Percentiles rank a stretch among this genome's conserved stretches.
Evolutionary conservation across 2,113 vertebrate genomes (phyloP).

Genomic region (Syngnathus typhle): DNA sequence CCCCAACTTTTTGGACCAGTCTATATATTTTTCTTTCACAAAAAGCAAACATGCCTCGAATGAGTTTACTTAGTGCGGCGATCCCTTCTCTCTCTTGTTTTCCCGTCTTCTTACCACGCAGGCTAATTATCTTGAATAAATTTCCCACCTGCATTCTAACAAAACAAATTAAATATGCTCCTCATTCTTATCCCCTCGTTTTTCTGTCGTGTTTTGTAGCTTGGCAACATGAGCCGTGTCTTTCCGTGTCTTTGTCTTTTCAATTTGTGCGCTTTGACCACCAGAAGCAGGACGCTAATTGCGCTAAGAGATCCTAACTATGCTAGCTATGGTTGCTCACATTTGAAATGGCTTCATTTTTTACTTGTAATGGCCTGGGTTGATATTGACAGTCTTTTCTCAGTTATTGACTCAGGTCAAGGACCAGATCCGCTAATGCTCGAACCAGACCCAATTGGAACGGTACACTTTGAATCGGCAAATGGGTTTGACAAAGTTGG

Average conservation of each 20-base stretch:
- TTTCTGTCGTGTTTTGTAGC: no score
- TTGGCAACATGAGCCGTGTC: no score
- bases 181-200: no score
- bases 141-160: no score
- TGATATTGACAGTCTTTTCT: not conserved
- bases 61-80: no score
- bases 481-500: conserved; percentile 16
- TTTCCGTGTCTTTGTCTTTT: not conserved
- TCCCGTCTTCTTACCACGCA: no score
- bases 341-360: not conserved
- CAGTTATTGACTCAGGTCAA: not conserved
- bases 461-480: conserved; percentile 19
- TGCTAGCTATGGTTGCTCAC: not conserved
- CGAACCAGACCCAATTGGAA: conserved; percentile 28
- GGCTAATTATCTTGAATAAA: no score
- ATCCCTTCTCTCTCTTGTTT: no score
- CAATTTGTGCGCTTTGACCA: not conserved
- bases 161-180: no score
- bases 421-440: conserved; percentile 26
- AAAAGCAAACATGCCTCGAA: no score
- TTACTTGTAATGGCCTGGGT: not conserved
- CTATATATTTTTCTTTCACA: no score
- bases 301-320: not conserved
- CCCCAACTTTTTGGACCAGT: no score
- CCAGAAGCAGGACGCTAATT: not conserved